Percentiles rank a stretch among this genome's conserved stretches.
These are phyloP conservation scores for Tetragonula clypearis DNA, from an alignment of 1,140 invertebrate species.

Conservation along the genomic window DNA sequence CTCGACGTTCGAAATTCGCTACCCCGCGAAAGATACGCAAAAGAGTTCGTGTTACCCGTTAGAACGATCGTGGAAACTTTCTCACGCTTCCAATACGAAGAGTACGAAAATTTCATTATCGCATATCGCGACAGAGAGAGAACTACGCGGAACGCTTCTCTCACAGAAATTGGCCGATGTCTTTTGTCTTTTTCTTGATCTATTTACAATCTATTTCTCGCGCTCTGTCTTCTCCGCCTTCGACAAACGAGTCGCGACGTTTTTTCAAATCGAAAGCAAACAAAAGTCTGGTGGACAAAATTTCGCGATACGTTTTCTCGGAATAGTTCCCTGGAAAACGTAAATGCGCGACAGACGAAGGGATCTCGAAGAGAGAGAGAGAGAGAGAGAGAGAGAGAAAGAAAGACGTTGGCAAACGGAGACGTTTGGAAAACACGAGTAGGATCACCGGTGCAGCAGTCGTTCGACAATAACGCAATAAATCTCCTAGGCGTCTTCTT, in stretches of 20 bases:
- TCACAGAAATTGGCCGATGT: background rate
- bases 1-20: background rate
- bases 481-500: constrained; percentile 1
- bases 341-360: too few relatives aligned
- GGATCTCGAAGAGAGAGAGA: too few relatives aligned
- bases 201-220: too few relatives aligned
- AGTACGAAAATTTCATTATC: constrained; percentile 30
- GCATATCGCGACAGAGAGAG: too few relatives aligned
- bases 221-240: background rate
- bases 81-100: background rate
- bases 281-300: too few relatives aligned
- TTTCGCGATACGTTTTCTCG: too few relatives aligned
- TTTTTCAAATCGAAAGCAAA: background rate
- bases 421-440: background rate
- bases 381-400: too few relatives aligned
- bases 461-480: constrained; percentile 15
- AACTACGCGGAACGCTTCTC: too few relatives aligned
- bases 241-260: background rate
- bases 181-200: too few relatives aligned
- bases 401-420: background rate
- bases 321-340: too few relatives aligned
- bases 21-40: background rate
- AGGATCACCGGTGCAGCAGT: background rate
- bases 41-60: background rate
- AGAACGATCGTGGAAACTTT: background rate